Evolutionary conservation across 2,113 vertebrate species (phyloP).

Genomic region (Bungarus multicinctus): DNA sequence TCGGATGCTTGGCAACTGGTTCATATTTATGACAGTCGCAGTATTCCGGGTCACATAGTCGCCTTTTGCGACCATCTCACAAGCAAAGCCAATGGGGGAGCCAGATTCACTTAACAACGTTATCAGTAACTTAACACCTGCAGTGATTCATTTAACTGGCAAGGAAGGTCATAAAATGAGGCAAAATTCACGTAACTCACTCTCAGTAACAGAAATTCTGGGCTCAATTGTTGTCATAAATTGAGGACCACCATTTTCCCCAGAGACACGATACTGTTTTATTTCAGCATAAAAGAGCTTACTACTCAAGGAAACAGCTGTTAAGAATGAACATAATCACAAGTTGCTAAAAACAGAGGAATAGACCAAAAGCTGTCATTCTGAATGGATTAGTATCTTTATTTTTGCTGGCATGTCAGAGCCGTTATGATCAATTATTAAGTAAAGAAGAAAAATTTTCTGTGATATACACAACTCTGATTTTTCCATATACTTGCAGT

Average conservation of each 20-base stretch:
- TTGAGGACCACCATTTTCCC: background rate
- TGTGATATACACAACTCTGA: background rate
- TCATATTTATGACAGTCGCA: background rate
- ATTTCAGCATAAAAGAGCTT: background rate
- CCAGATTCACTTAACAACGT: background rate
- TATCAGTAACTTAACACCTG: background rate
- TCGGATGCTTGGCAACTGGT: background rate
- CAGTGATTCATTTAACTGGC: background rate
- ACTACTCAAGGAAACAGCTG: background rate
- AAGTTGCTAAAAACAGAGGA: background rate
- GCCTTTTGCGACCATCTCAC: background rate
- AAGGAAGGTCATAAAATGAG: background rate
- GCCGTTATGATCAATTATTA: constrained; percentile 5
- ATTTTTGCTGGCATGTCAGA: background rate
- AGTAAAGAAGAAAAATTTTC: constrained; percentile 1
- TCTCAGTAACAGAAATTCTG: background rate
- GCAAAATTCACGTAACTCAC: background rate
- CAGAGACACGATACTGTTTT: background rate
- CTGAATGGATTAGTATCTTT: background rate
- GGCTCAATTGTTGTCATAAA: background rate
- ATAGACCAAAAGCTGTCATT: background rate
- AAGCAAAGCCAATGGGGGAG: background rate
- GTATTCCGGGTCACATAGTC: background rate
- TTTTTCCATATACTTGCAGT: background rate
- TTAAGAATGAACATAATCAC: background rate